Evolutionary conservation across 1,140 invertebrate genomes (phyloP), one percentile per base, ranked within the genome.

Genomic region (Patella vulgata): DNA sequence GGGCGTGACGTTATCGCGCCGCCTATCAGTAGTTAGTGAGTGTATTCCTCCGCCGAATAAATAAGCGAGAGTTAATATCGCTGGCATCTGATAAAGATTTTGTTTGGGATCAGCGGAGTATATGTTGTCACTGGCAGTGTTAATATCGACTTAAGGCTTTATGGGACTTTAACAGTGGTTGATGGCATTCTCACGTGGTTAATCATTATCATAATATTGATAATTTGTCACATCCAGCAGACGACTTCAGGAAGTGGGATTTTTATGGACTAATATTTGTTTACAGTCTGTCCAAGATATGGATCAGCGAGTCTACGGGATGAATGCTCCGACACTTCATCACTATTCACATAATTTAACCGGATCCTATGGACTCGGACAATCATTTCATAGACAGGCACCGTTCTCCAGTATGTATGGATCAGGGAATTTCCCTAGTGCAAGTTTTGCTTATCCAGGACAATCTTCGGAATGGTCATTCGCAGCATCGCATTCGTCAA

Each of bases 281-380:
- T n/a, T n/a, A n/a, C n/a, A n/a, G n/a, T n/a, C n/a, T n/a, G n/a
- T n/a, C n/a, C n/a, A n/a, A n/a, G n/a, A 30, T 30, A 70, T 70
- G 68, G 68, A 70, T 21, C 68, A 70, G 42, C 53, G 68, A 30
- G 28, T 70, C 12, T 70, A 70, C 48, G 59, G 68, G 9, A 59
- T 70, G 54, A 70, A 66, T 57, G 56, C 58, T 6, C 59, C 68
- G 40, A 57, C 68, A 2, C 54, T 70, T 11, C 62, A 65, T 28
- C 68, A 66, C 52, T 70, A 70, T 53, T 58, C 63, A 9, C 63
- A 65, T 23, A 53, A 52, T 43, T 58, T 70, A 17, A 23, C 53
- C 12, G 36, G 36, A n/a, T 42, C 61, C 23, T 64, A 70, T 51
- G 59, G 53, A 40, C 52, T 64, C 1, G 56, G 52, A 31, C 68